These are phyloP conservation scores for Neomonachus schauinslandi DNA, from an alignment of 2,113 vertebrate species.

Conservation along the genomic window DNA sequence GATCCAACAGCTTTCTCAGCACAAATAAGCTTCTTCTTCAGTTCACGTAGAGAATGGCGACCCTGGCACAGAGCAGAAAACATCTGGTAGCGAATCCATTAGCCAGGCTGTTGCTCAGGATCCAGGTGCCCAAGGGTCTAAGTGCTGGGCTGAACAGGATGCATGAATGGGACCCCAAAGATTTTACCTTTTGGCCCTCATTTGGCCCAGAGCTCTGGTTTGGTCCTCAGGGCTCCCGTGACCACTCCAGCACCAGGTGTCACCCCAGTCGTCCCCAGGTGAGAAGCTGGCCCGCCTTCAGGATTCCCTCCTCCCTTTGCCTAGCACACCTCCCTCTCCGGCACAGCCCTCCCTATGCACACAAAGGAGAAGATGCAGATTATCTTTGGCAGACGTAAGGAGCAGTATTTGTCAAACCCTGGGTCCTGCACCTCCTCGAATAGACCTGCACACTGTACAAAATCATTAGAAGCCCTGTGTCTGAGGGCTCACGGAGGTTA, in stretches of 20 bases:
- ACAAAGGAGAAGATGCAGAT: slow-evolving; percentile 63
- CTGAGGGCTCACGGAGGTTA: slow-evolving; percentile 79
- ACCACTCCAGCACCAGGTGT: neutral
- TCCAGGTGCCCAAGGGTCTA: slow-evolving; percentile 47
- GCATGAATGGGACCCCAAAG: slow-evolving; percentile 3
- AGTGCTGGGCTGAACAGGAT: slow-evolving; percentile 15
- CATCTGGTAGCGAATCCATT: slow-evolving; percentile 76
- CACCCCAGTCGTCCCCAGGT: neutral
- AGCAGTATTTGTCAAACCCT: slow-evolving; percentile 74
- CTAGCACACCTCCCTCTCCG: neutral
- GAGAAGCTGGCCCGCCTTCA: slow-evolving; percentile 19
- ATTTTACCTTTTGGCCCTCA: slow-evolving; percentile 53
- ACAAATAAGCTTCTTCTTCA: neutral
- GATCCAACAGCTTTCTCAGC: neutral
- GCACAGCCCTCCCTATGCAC: neutral
- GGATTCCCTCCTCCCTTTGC: slow-evolving; percentile 34
- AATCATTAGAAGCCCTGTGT: slow-evolving; percentile 82
- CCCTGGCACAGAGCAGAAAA: slow-evolving; percentile 68
- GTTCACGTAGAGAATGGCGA: neutral
- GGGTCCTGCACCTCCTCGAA: slow-evolving; percentile 63
- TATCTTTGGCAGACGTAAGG: slow-evolving; percentile 79
- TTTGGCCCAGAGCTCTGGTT: neutral
- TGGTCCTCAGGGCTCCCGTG: neutral
- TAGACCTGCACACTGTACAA: slow-evolving; percentile 77
- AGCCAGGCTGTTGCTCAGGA: slow-evolving; percentile 17